Evolutionary conservation across 1,140 invertebrate genomes (phyloP), one percentile per base, ranked within the genome.

Genomic region (Caligus rogercresseyi): DNA sequence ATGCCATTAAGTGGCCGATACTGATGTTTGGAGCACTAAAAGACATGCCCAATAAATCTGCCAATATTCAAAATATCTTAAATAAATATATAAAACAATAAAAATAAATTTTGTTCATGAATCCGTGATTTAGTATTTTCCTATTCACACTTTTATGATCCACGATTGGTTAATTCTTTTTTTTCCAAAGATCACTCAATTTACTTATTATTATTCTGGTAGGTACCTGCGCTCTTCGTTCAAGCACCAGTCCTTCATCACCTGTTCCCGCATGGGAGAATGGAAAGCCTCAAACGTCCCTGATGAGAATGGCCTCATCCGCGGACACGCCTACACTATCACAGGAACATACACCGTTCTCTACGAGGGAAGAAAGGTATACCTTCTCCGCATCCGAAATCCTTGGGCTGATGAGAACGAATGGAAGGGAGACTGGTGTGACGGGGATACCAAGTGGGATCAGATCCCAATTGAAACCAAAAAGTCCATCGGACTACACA

Each of bases 211-310:
- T n/a, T n/a, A n/a, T n/a, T n/a, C n/a, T 43, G n/a, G 4, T 25
- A 43, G 26, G 16, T 60, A 60, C n/a, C n/a, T 60, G 16, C 15
- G 57, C 25, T n/a, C 24, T 15, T 60, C 57, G 1, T 60, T 60
- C 21, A n/a, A 18, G 1, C 18, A 20, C 63, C 74, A 77, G 26
- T 78, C 80, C n/a, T 76, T 82, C 58, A 79, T 81, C 71, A 80
- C 79, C 2, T 80, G 79, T 66, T 78, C 77, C 2, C 78, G 80
- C 69, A 79, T 81, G 75, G 76, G 76, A 18, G 74, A 76, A 63
- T 76, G 75, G 76, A 68, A 69, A 55, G 67, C 67, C 62, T 69
- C 74, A 51, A 70, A 67, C 57, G 67, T 68, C 23, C 71, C 72
- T 18, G 75, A 78, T 63, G 68, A 71, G 15, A 76, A 77, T 68